Evolutionary conservation across 2,113 vertebrate genomes (phyloP), one percentile per base, ranked within the genome.

Genomic region (Scophthalmus maximus): DNA sequence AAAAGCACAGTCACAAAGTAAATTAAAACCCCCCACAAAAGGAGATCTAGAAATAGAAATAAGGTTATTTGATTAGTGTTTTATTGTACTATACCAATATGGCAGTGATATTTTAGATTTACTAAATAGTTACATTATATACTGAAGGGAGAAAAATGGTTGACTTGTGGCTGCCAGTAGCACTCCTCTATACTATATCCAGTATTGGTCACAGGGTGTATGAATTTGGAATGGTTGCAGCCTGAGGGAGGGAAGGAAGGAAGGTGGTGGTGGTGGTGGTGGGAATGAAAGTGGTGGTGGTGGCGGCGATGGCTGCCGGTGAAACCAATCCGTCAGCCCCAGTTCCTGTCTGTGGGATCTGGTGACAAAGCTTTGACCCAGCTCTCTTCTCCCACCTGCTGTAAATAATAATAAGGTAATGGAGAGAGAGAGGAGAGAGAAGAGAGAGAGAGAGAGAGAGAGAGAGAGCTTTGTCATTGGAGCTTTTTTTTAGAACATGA

Each of bases 301-400:
- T 32, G 65, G 29, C n/a, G 36, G 38, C 8, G 15, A 42, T 27
- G 71, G 67, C 49, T 64, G 79, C 63, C 25, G 56, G 29, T 72
- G 84, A 84, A 88, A 84, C 83, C 38, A 69, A 88, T 87, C 78
- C 68, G 56, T 88, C 81, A 82, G 81, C 30, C 78, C 44, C 46
- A 79, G 74, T 83, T 90, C 81, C 73, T 82, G 68, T 85, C 62
- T 47, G 76, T 64, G 72, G 78, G 83, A 83, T 88, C 80, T 83
- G 76, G 72, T 87, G 80, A 82, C 88, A 81, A 63, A 74, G 71
- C 70, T 32, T 49, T 1, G 23, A 58, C 68, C 44, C 17, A 34
- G 38, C 42, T 81, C 50, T 8, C 53, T 50, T 78, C 68, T 73
- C 65, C 64, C 64, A 83, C 65, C 68, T 70, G 76, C 77, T 79